phyloP scores from a whole-genome alignment of 2,888 invertebrate species.

The Chloromyia formosa region DNA sequence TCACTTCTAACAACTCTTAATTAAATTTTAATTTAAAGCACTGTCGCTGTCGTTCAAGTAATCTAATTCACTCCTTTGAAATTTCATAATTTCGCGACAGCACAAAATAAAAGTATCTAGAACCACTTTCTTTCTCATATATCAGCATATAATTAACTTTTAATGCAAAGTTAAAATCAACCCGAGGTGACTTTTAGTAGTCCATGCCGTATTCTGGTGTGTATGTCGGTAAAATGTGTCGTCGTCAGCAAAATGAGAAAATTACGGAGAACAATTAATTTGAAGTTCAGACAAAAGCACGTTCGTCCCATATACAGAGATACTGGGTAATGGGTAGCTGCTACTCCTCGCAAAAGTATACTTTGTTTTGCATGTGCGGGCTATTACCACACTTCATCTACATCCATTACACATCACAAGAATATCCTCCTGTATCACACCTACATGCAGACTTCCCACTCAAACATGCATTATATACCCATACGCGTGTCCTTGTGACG shows the following conservation, averaged over 20 bases:
- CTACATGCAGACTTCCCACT: not conserved
- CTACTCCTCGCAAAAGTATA: not conserved
- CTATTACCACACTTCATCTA: not conserved
- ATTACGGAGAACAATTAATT: slow-evolving; percentile 1
- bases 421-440: not conserved
- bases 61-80: too few relatives aligned
- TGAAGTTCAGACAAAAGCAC: slow-evolving; percentile 3
- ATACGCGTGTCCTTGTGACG: not conserved
- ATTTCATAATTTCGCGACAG: too few relatives aligned
- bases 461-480: not conserved
- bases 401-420: not conserved
- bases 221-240: not conserved
- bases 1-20: too few relatives aligned
- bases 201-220: too few relatives aligned
- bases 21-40: too few relatives aligned
- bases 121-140: too few relatives aligned
- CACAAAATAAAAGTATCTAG: too few relatives aligned
- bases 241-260: slow-evolving; percentile 2
- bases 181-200: too few relatives aligned
- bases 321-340: too few relatives aligned
- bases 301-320: not conserved
- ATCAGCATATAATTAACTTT: too few relatives aligned
- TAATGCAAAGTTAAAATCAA: too few relatives aligned
- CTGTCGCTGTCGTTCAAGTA: too few relatives aligned
- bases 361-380: not conserved